phyloP scores from a whole-genome alignment of 2,797 vertebrate genomes.

The Gallinago nigripennis region DNA sequence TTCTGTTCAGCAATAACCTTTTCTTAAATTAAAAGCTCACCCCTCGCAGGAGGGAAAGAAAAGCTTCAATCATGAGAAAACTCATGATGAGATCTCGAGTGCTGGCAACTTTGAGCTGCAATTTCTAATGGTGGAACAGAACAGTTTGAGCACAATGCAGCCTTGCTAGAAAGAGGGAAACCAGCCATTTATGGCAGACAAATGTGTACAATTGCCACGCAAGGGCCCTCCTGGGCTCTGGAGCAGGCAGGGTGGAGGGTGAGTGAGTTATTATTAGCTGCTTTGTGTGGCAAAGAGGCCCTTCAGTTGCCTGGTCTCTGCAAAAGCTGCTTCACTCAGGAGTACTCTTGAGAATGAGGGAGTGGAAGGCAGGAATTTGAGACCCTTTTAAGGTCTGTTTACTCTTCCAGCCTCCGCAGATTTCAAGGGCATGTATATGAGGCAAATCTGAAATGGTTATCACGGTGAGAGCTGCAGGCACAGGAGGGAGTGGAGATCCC shows the following conservation, averaged over 20 bases:
- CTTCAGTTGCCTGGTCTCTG: neutral
- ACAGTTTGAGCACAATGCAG: neutral
- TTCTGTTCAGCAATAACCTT: neutral
- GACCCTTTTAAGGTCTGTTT: conserved; percentile 40
- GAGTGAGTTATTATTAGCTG: neutral
- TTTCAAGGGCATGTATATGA: neutral
- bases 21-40: neutral
- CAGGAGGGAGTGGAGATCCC: neutral
- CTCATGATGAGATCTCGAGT: neutral
- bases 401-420: neutral
- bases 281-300: neutral
- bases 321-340: neutral
- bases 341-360: conserved; percentile 6
- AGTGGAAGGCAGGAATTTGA: conserved; percentile 24
- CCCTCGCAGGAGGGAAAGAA: neutral
- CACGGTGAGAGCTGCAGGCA: neutral
- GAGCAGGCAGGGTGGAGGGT: neutral
- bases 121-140: neutral
- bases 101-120: neutral
- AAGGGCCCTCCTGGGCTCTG: neutral
- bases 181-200: neutral
- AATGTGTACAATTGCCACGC: neutral
- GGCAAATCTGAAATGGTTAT: neutral
- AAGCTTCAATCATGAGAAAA: neutral
- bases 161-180: neutral